Evolutionary conservation across 2,797 vertebrate species (phyloP).

Genomic region (Ispidina picta): DNA sequence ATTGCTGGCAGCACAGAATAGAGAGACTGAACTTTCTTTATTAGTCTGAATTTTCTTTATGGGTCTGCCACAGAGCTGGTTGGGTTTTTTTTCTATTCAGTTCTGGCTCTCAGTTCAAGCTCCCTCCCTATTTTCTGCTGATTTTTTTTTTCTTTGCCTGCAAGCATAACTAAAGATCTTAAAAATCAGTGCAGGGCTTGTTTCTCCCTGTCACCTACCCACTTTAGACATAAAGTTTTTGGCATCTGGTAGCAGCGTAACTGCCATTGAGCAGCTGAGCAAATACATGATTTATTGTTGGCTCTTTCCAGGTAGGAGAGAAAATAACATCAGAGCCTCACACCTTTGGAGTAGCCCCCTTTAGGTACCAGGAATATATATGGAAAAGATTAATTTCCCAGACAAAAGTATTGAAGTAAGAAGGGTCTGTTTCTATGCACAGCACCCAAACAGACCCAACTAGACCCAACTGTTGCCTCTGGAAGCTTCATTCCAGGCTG

Average conservation of each 20-base stretch:
- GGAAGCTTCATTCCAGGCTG: not conserved
- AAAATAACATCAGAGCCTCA: not conserved
- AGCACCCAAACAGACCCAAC: not conserved
- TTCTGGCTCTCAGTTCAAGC: not conserved
- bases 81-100: not conserved
- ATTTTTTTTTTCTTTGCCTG: not conserved
- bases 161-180: not conserved
- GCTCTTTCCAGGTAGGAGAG: not conserved
- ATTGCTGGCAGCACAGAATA: slow-evolving; percentile 31
- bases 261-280: slow-evolving; percentile 1
- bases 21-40: slow-evolving; percentile 46
- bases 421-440: not conserved
- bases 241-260: not conserved
- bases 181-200: not conserved
- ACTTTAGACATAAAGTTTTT: not conserved
- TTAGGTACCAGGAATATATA: not conserved
- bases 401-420: not conserved
- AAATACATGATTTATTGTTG: slow-evolving; percentile 10
- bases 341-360: not conserved
- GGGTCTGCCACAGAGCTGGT: slow-evolving; percentile 7
- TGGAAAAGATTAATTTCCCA: not conserved
- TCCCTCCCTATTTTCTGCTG: not conserved
- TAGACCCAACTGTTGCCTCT: not conserved
- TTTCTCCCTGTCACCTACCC: not conserved
- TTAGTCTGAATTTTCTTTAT: slow-evolving; percentile 58